Evolutionary conservation across 2,797 vertebrate genomes (phyloP).

Genomic region (Ispidina picta): DNA sequence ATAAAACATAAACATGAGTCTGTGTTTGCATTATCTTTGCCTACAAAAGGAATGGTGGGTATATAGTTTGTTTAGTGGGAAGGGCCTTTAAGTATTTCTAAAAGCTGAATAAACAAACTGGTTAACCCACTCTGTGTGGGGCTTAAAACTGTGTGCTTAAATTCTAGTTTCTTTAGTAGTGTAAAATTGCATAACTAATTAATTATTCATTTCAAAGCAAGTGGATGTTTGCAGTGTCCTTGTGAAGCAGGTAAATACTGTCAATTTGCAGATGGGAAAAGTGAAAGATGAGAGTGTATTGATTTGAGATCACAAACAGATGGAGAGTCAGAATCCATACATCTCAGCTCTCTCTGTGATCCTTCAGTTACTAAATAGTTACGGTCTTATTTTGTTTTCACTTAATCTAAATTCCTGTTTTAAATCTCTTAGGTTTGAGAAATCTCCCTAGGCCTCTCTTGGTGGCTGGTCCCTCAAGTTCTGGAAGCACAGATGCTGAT

Average conservation of each 20-base stretch:
- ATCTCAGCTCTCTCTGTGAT: not conserved
- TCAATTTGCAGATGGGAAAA: not conserved
- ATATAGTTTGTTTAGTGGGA: not conserved
- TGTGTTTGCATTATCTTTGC: not conserved
- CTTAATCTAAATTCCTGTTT: not conserved
- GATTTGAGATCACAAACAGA: not conserved
- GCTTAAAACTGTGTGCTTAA: not conserved
- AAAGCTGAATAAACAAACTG: not conserved
- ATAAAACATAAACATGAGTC: not conserved
- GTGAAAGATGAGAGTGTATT: not conserved
- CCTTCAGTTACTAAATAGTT: not conserved
- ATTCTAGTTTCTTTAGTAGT: not conserved
- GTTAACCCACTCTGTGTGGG: not conserved
- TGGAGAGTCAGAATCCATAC: not conserved
- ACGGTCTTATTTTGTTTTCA: not conserved
- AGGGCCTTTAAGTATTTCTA: not conserved
- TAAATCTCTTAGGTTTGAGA: conserved; percentile 78
- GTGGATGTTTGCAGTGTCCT: not conserved
- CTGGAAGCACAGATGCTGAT: conserved; percentile 82
- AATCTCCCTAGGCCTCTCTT: conserved; percentile 89
- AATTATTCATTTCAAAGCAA: not conserved
- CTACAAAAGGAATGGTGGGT: not conserved
- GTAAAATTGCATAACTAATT: not conserved
- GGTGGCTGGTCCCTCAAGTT: conserved; percentile 75
- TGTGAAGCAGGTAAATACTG: not conserved